Conservation (phyloP, 37 sponge, comb jelly and placozoan species). For the Tethya wilhelma region DNA sequence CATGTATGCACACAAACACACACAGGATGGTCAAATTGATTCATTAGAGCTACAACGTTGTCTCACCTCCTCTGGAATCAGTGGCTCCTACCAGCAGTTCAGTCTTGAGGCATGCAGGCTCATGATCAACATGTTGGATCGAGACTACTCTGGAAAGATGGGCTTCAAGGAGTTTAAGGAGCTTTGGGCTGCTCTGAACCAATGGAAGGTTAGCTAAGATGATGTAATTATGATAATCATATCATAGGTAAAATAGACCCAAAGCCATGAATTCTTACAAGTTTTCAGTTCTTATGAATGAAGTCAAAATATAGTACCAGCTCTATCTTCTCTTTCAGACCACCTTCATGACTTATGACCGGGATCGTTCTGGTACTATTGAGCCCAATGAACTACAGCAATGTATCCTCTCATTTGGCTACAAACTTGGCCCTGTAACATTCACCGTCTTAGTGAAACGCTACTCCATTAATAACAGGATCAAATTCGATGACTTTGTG, state of each 20-base stretch:
- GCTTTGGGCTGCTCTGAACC: constrained; percentile 75
- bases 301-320: neutral
- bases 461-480: constrained; percentile 59
- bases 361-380: constrained; percentile 78
- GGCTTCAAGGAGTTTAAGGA: constrained; percentile 95
- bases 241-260: too few relatives aligned
- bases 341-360: constrained; percentile 68
- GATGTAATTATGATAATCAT: too few relatives aligned
- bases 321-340: constrained; percentile 23
- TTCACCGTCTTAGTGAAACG: constrained; percentile 48
- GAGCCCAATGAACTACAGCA: constrained; percentile 81
- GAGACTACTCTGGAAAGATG: constrained; percentile 90
- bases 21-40: constrained; percentile 90
- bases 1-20: too few relatives aligned
- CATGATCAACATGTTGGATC: constrained; percentile 93
- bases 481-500: constrained; percentile 85
- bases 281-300: too few relatives aligned
- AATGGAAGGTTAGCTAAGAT: constrained; percentile 87
- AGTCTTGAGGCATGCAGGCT: constrained; percentile 88
- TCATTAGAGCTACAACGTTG: constrained; percentile 85
- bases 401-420: constrained; percentile 76
- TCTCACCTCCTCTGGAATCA: constrained; percentile 63
- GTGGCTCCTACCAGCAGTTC: constrained; percentile 78
- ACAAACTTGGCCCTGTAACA: constrained; percentile 65
- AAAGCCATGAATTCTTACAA: too few relatives aligned